phyloP scores from a whole-genome alignment of 2,888 invertebrate genomes.

The Aproaerema taeniolella region DNA sequence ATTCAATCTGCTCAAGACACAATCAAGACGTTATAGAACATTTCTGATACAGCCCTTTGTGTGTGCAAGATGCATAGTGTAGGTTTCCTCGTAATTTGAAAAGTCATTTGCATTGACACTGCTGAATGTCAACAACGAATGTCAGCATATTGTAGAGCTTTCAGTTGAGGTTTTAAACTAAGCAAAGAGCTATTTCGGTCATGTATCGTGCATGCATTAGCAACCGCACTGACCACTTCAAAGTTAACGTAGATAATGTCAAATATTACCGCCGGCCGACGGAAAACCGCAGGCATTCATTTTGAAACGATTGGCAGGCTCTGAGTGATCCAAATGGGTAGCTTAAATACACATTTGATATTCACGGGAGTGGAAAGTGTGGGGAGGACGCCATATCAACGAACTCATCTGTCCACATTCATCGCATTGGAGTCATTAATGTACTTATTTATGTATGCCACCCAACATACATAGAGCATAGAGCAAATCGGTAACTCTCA shows the following conservation, averaged over 20 bases:
- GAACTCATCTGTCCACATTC: conserved; percentile 67
- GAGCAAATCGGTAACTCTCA: no score
- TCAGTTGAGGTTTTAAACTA: no score
- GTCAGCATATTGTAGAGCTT: no score
- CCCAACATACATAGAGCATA: no score
- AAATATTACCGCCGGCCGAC: conserved; percentile 8
- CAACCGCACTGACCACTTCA: conserved; percentile 3
- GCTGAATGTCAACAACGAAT: no score
- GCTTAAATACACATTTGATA: conserved; percentile 71
- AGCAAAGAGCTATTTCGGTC: no score
- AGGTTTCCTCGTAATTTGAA: no score
- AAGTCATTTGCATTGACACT: no score
- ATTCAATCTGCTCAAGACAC: conserved; percentile 66
- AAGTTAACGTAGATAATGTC: background rate
- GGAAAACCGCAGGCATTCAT: conserved; percentile 59
- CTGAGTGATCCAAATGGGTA: conserved; percentile 65
- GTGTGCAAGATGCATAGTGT: background rate
- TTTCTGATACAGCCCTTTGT: conserved; percentile 16
- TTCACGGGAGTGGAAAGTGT: conserved; percentile 61
- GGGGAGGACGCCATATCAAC: conserved; percentile 39
- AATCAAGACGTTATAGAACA: conserved; percentile 54
- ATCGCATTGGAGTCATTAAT: conserved; percentile 28
- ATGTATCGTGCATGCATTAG: background rate
- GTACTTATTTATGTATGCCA: no score
- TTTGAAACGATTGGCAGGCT: conserved; percentile 60